phyloP scores from a whole-genome alignment of 2,888 invertebrate species.

The Leptopilina drosophilae region DNA sequence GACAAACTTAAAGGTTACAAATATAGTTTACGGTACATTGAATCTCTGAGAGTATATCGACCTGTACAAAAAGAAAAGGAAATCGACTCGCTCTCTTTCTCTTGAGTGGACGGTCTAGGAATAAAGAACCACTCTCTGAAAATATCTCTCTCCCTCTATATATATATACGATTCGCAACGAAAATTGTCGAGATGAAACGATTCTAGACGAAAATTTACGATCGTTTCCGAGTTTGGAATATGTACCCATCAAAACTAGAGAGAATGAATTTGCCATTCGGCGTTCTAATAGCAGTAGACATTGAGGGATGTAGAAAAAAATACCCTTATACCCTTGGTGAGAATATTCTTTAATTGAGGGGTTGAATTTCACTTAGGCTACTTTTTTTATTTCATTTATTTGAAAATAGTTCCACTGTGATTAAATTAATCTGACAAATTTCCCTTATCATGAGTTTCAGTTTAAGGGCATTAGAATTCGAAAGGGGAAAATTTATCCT shows the following conservation, averaged over 20 bases:
- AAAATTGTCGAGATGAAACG: background rate
- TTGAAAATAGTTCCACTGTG: no score
- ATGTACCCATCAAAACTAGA: no score
- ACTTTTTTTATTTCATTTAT: no score
- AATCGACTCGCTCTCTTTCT: background rate
- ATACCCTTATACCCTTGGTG: background rate
- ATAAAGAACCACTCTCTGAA: background rate
- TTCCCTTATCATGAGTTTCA: no score
- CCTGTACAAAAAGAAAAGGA: background rate
- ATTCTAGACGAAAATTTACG: background rate
- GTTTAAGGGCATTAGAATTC: no score
- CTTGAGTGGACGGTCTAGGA: background rate
- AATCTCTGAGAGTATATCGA: constrained; percentile 14
- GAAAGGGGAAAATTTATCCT: no score
- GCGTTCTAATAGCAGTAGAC: background rate
- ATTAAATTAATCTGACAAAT: no score
- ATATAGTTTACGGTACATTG: constrained; percentile 21
- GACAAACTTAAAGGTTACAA: constrained; percentile 14
- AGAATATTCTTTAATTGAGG: background rate
- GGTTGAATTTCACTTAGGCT: background rate
- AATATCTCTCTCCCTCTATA: background rate
- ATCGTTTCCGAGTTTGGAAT: background rate
- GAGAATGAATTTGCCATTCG: background rate
- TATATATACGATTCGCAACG: background rate
- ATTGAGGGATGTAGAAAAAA: background rate